phyloP scores from a whole-genome alignment of 2,888 invertebrate species.

The Philopedon plagiatum region DNA sequence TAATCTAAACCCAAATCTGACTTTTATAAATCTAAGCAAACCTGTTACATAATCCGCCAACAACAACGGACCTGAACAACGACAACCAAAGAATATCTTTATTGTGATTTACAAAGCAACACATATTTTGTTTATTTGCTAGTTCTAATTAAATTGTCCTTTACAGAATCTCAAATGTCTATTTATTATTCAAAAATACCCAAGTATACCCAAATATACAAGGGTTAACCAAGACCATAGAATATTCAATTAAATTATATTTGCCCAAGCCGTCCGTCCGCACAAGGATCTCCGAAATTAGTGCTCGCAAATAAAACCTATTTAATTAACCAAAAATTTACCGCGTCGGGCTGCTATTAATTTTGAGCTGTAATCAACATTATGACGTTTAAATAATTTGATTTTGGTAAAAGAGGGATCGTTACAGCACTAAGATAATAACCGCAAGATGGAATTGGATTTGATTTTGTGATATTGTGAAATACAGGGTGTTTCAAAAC shows the following conservation, averaged over 20 bases:
- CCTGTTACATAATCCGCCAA: too few species aligned
- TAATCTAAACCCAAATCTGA: too few species aligned
- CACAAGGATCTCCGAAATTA: slow-evolving; percentile 39
- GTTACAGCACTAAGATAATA: too few species aligned
- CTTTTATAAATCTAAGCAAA: too few species aligned
- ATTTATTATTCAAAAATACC: slow-evolving; percentile 29
- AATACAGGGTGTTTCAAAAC: too few species aligned
- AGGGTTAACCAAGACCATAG: slow-evolving; percentile 37
- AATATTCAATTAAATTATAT: slow-evolving; percentile 43
- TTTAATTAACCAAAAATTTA: slow-evolving; percentile 53
- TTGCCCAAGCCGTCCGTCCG: slow-evolving; percentile 27
- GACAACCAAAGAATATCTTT: not conserved
- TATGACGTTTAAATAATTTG: slow-evolving; percentile 56
- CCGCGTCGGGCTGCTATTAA: slow-evolving; percentile 46
- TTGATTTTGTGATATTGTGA: too few species aligned
- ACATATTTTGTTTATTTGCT: slow-evolving; percentile 11
- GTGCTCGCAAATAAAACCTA: slow-evolving; percentile 45
- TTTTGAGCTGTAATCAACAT: slow-evolving; percentile 53
- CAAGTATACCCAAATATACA: slow-evolving; percentile 10
- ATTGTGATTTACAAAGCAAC: not conserved
- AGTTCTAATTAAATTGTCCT: slow-evolving; percentile 2
- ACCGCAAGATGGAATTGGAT: too few species aligned
- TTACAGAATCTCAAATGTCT: not conserved
- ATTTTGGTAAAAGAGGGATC: slow-evolving; percentile 46
- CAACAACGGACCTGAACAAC: too few species aligned